Base-by-base conservation (phyloP, 92 coral and sea anemone genomes). In the Zoanthus gigantus region DNA sequence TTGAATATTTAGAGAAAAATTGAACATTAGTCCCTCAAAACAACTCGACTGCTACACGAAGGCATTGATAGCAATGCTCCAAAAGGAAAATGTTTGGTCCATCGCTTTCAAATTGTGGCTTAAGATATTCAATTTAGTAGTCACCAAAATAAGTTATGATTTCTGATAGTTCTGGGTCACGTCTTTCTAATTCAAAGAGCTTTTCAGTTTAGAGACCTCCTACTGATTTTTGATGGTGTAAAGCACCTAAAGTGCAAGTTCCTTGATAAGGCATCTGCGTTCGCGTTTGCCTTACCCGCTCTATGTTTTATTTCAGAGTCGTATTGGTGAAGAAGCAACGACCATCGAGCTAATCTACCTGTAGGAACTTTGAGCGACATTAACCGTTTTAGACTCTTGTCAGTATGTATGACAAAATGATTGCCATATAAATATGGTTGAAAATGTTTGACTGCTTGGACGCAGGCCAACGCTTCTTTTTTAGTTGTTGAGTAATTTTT, bases 1-100 rank as follows among this genome's bases (percentile, higher is more conserved):
- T 46, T 0, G 92, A 77, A 75, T 53, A 79, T 76, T 88, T 85
- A 1, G 94, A 89, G 12, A 85, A 34, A 72, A 85, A 89, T 57
- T 83, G 63, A 44, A 88, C 5, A 30, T 17, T 0, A 77, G 30
- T 31, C 37, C 17, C 4, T 88, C 50, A 8, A 85, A 82, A 28
- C 92, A 88, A 2, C 29, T 5, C 1, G 45, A 12, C 9, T 66
- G 34, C 7, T 58, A 34, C 0, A 88, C 63, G 18, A 88, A 85
- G 8, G 5, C 4, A 8, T 74, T 74, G 4, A 88, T 47, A 30
- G 75, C 46, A 0, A 3, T 7, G 57, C 79, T 32, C 86, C 90
- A 88, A 1, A 0, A 1, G 11, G 48, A 4, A 16, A 92, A 92
- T 0, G 86, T 89, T 7, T 57, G 71, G 37, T 91, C 91, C 3